A percentile compares a stretch with the other conserved stretches of the same genome.
Evolutionary conservation across 2,113 vertebrate genomes (phyloP).

Genomic region (Ceyx cyanopectus): DNA sequence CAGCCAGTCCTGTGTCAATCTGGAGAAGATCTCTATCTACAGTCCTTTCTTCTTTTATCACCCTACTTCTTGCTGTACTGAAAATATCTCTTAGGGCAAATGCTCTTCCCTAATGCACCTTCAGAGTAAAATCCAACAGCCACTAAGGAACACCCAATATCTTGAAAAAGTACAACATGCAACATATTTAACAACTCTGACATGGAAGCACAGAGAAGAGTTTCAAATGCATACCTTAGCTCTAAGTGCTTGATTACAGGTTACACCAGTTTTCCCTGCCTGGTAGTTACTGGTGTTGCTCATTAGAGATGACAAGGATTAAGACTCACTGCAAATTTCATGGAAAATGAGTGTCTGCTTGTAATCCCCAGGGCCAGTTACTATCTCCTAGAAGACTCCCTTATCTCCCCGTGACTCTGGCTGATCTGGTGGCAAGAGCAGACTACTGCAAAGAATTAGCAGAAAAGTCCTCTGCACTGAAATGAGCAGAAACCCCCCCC

Average conservation of each 20-base stretch:
- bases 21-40: neutral
- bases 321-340: neutral
- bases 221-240: neutral
- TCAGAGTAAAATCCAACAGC: neutral
- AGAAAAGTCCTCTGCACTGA: neutral
- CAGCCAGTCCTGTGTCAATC: neutral
- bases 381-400: neutral
- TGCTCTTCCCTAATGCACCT: neutral
- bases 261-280: neutral
- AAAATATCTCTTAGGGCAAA: neutral
- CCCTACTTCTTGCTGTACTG: neutral
- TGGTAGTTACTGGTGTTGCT: neutral
- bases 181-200: neutral
- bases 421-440: neutral
- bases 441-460: neutral
- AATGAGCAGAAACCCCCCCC: fast-evolving
- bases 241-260: neutral
- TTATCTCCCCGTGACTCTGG: neutral
- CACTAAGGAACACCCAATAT: neutral
- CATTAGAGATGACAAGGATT: neutral
- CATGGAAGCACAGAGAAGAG: neutral
- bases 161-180: neutral
- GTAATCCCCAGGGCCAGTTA: neutral
- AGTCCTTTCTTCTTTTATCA: neutral
- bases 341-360: neutral